Evolutionary conservation across 2,888 invertebrate species (phyloP).

Genomic region (Allophyes oxyacanthae): DNA sequence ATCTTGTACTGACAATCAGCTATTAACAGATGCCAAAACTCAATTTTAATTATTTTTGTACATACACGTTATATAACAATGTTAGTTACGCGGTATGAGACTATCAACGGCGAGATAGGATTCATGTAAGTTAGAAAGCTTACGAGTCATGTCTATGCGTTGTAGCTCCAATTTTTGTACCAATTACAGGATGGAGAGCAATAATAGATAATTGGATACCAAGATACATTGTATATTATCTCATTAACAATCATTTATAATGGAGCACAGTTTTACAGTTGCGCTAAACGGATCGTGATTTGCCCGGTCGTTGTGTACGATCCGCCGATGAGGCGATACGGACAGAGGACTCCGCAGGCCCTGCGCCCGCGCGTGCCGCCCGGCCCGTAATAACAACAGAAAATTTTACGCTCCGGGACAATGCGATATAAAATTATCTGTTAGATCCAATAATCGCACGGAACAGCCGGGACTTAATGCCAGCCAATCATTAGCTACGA

Average conservation of each 20-base stretch:
- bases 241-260: constrained; percentile 51
- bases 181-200: too few species aligned
- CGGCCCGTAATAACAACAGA: constrained; percentile 86
- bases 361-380: constrained; percentile 69
- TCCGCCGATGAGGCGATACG: constrained; percentile 73
- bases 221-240: constrained; percentile 26
- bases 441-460: constrained; percentile 89
- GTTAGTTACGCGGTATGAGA: too few species aligned
- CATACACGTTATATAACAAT: too few species aligned
- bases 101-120: too few species aligned
- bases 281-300: constrained; percentile 73
- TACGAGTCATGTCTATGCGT: neutral
- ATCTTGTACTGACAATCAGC: too few species aligned
- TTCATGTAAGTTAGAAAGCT: too few species aligned
- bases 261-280: constrained; percentile 50
- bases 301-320: constrained; percentile 65
- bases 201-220: neutral
- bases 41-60: too few species aligned
- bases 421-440: constrained; percentile 89
- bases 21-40: too few species aligned
- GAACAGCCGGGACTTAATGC: constrained; percentile 88
- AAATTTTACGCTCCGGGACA: constrained; percentile 89
- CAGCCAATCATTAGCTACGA: constrained; percentile 89
- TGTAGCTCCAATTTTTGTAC: too few species aligned
- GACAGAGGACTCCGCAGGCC: constrained; percentile 60